phyloP scores from a whole-genome alignment of 2,113 vertebrate genomes.

The Hoplias malabaricus region DNA sequence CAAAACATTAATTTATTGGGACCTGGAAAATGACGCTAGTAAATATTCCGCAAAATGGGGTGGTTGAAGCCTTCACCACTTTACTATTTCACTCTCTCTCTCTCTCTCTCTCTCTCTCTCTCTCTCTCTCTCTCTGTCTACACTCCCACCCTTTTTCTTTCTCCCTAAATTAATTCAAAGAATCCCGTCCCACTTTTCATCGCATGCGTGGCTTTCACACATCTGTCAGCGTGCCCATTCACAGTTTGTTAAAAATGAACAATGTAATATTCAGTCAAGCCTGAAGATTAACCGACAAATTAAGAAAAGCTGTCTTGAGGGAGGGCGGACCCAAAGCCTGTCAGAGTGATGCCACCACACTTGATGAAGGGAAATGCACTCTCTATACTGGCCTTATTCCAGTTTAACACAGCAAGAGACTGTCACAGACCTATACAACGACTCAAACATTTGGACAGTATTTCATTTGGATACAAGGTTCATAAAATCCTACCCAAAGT shows the following conservation, averaged over 20 bases:
- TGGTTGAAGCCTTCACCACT: conserved; percentile 19
- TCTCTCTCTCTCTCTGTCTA: neutral
- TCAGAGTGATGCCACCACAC: conserved; percentile 11
- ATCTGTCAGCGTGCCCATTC: conserved; percentile 37
- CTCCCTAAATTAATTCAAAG: conserved; percentile 38
- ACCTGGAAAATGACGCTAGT: conserved; percentile 37
- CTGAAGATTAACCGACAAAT: conserved; percentile 47
- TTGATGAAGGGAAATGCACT: neutral
- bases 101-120: neutral
- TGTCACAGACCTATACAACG: neutral
- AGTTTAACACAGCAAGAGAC: neutral
- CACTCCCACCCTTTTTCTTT: conserved; percentile 19
- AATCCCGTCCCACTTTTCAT: conserved; percentile 14
- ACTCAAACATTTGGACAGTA: too few species aligned
- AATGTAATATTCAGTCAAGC: conserved; percentile 38
- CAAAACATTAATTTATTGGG: conserved; percentile 50
- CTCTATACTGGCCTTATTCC: neutral
- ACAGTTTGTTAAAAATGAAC: conserved; percentile 40
- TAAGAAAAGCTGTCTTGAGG: conserved; percentile 33
- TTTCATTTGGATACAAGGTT: too few species aligned
- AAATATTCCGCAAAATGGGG: conserved; percentile 25
- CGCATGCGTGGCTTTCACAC: conserved; percentile 32
- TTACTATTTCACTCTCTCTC: neutral
- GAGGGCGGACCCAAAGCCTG: neutral
- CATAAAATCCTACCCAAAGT: too few species aligned